phyloP scores from a whole-genome alignment of 2,797 vertebrate species.

The Pitangus sulphuratus region DNA sequence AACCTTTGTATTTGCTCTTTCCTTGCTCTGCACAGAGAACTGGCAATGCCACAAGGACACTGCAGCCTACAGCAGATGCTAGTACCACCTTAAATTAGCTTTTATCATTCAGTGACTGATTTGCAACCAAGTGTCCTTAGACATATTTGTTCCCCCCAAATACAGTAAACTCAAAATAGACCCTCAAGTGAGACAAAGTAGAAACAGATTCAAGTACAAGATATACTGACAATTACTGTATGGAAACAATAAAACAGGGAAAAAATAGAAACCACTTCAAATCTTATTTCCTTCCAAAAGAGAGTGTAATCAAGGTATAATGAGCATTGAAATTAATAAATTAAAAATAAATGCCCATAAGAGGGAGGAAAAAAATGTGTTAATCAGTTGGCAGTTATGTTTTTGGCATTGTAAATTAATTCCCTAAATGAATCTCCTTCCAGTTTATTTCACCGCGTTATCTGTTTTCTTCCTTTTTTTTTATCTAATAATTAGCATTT shows the following conservation, averaged over 20 bases:
- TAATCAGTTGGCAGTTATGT: conserved; percentile 74
- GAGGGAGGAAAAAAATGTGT: conserved; percentile 61
- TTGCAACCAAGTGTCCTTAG: conserved; percentile 44
- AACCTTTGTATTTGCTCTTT: neutral
- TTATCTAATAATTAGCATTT: conserved; percentile 49
- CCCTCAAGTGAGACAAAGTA: conserved; percentile 37
- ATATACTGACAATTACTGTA: conserved; percentile 53
- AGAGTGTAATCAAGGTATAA: conserved; percentile 71
- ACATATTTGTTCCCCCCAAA: conserved; percentile 17
- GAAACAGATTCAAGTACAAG: conserved; percentile 54
- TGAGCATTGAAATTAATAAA: conserved; percentile 77
- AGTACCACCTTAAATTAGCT: conserved; percentile 26
- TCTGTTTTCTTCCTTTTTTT: conserved; percentile 54
- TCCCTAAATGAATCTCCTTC: conserved; percentile 61
- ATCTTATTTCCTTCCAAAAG: conserved; percentile 70
- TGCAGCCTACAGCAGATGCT: neutral
- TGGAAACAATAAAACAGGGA: conserved; percentile 59
- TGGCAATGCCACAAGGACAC: conserved; percentile 25
- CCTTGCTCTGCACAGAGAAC: neutral
- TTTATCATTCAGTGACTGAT: conserved; percentile 38
- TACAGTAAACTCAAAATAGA: conserved; percentile 68
- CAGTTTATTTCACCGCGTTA: conserved; percentile 51
- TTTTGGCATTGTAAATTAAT: conserved; percentile 77
- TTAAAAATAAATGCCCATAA: conserved; percentile 77
- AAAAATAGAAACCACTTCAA: conserved; percentile 70